Evolutionary conservation across 2,888 invertebrate genomes (phyloP).

Genomic region (Globia sparganii): DNA sequence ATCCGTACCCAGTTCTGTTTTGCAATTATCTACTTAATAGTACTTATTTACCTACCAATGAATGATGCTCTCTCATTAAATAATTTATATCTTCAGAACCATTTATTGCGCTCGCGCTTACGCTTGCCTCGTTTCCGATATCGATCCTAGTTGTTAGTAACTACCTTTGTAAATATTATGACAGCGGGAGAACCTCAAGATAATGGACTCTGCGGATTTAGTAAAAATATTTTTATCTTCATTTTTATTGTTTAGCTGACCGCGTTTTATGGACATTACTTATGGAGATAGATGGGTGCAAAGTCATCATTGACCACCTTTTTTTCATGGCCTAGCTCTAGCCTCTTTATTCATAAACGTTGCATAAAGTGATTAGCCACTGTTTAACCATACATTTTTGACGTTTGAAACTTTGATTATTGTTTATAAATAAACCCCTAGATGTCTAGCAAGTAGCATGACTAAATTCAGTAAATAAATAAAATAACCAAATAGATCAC

Average conservation of each 20-base stretch:
- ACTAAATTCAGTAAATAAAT: background rate
- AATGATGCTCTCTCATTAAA: background rate
- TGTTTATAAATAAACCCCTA: background rate
- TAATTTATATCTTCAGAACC: constrained; percentile 18
- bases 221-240: constrained; percentile 23
- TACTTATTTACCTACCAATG: background rate
- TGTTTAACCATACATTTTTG: background rate
- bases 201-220: constrained; percentile 37
- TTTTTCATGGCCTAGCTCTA: background rate
- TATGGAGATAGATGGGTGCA: background rate
- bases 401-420: background rate
- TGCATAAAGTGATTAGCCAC: background rate
- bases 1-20: too few relatives aligned
- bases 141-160: constrained; percentile 35
- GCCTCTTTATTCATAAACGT: background rate
- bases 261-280: constrained; percentile 1
- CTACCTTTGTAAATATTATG: constrained; percentile 67
- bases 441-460: background rate
- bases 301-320: background rate
- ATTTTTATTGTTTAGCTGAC: constrained; percentile 24
- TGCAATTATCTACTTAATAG: background rate
- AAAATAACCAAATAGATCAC: background rate
- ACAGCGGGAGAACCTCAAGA: constrained; percentile 41
- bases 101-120: constrained; percentile 2
- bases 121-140: constrained; percentile 48